Evolutionary conservation across 2,888 invertebrate species (phyloP), one percentile per base, ranked within the genome.

Genomic region (Mesorhabditis sp.): DNA sequence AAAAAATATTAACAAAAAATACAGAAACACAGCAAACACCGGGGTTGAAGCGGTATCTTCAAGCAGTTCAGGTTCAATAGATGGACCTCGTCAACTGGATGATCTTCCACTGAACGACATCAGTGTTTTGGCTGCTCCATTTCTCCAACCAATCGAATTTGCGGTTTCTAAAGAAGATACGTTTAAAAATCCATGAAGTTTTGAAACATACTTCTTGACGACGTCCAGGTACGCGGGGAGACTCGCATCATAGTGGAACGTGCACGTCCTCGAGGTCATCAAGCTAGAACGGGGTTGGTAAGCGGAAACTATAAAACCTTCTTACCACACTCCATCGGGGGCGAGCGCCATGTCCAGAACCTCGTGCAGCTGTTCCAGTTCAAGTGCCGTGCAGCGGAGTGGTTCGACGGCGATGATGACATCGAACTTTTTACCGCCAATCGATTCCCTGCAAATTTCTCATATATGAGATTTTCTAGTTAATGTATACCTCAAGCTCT

Each of bases 361-460:
- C 4, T 79, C 78, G 63, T 83, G 82, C 10, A 83, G 69, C 3
- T 69, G 62, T 41, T 81, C 78, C 67, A 79, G 82, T 13, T 82
- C 76, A 5, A 70, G 68, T 45, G 75, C 74, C 65, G 72, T 70
- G 28, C 79, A 75, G 70, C 78, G 79, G 58, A 83, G 70, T 43
- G 83, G 67, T 68, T 83, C 83, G 5, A 82, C 78, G 4, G 82
- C 83, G 64, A 83, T 68, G 63, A 83, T 82, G 58, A 83, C 76
- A 65, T 83, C 83, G 74, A 75, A 83, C 61, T 72, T 73, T n/a
- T 50, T 43, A 28, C n/a, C 41, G n/a, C 15, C 13, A 45, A 45
- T 13, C 13, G 43, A 10, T 7, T 5, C 6, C 45, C 10, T 28
- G 42, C 10, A 45, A 58, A 43, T 43, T n/a, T 15, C 13, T 66